phyloP scores from a whole-genome alignment of 2,888 invertebrate species.

The Crioceris asparagi region DNA sequence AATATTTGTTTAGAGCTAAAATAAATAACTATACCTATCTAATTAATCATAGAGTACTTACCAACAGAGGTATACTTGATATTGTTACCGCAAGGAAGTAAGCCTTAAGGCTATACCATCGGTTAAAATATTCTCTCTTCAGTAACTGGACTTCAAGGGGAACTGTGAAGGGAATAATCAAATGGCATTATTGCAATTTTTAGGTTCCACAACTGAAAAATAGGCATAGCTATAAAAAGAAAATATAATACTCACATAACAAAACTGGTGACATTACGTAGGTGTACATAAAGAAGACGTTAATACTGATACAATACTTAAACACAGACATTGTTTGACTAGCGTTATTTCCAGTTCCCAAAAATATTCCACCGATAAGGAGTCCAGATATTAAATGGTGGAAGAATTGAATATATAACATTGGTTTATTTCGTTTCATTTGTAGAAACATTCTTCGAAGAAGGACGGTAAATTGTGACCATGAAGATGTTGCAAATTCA shows the following conservation, averaged over 20 bases:
- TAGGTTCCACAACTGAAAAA: neutral
- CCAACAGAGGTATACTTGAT: conserved; percentile 46
- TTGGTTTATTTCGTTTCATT: conserved; percentile 41
- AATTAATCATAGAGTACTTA: too few species aligned
- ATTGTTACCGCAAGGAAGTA: conserved; percentile 49
- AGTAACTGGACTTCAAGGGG: conserved; percentile 49
- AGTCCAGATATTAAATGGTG: conserved; percentile 46
- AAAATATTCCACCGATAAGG: conserved; percentile 48
- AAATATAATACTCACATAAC: conserved; percentile 42
- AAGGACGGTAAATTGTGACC: conserved; percentile 44
- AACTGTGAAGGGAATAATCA: conserved; percentile 38
- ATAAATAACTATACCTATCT: too few species aligned
- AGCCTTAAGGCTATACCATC: conserved; percentile 56
- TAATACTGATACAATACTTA: conserved; percentile 48
- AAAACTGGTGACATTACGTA: conserved; percentile 51
- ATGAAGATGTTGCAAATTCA: conserved; percentile 44
- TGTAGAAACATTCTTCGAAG: conserved; percentile 45
- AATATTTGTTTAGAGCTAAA: too few species aligned
- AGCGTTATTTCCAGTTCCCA: conserved; percentile 47
- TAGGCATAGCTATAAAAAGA: neutral
- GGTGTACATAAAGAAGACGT: conserved; percentile 55
- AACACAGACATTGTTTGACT: conserved; percentile 45
- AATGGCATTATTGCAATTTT: neutral
- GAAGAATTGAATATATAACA: conserved; percentile 45
- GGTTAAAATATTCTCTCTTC: conserved; percentile 53